phyloP scores from a whole-genome alignment of 2,888 invertebrate genomes.

The Venusia cambrica region DNA sequence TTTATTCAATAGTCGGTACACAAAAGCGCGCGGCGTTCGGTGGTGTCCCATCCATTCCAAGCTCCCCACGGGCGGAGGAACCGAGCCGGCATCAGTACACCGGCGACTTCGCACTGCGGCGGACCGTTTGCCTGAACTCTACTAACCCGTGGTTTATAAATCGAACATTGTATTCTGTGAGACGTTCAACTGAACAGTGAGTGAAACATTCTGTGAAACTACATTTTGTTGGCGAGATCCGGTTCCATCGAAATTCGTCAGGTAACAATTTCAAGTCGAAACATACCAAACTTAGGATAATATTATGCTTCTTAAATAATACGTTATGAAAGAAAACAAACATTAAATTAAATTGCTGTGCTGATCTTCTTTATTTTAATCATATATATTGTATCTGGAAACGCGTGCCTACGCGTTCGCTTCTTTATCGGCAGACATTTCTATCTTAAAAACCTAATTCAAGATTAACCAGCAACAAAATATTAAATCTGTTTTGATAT shows the following conservation, averaged over 20 bases:
- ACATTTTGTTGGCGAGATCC: conserved; percentile 44
- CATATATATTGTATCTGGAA: no score
- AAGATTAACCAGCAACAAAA: background rate
- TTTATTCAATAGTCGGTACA: conserved; percentile 8
- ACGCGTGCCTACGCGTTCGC: no score
- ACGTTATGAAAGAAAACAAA: no score
- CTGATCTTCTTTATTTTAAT: no score
- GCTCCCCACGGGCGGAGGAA: conserved; percentile 36
- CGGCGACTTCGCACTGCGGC: conserved; percentile 69
- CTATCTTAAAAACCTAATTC: conserved; percentile 1
- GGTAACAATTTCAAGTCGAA: conserved; percentile 49
- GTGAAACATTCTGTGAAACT: conserved; percentile 45
- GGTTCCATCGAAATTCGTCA: conserved; percentile 56
- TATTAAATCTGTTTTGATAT: no score
- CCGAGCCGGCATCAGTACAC: conserved; percentile 48
- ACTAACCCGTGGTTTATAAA: conserved; percentile 21
- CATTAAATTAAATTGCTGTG: no score
- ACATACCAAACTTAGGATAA: no score
- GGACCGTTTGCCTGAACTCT: conserved; percentile 44
- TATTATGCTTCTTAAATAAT: no score
- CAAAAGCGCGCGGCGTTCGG: no score
- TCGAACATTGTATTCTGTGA: conserved; percentile 22
- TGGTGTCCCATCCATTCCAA: no score
- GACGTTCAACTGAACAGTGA: conserved; percentile 33
- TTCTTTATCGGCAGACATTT: no score